phyloP scores from a whole-genome alignment of 2,888 invertebrate genomes.

The Lingula anatina region DNA sequence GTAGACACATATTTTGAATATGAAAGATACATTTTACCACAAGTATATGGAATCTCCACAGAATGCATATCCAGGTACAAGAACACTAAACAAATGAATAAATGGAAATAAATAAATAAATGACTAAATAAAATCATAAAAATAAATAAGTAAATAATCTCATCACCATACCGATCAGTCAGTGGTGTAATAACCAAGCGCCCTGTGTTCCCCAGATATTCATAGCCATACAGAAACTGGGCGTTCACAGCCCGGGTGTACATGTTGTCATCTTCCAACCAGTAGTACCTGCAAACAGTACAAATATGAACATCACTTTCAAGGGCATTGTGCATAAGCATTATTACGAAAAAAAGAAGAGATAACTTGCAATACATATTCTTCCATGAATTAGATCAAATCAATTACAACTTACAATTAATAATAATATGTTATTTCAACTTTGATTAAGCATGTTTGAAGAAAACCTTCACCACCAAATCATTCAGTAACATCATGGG shows the following conservation, averaged over 20 bases:
- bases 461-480: neutral
- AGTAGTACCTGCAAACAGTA: constrained; percentile 61
- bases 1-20: neutral
- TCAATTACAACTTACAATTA: too few species aligned
- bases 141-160: neutral
- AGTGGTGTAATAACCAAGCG: constrained; percentile 66
- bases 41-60: too few species aligned
- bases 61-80: too few species aligned
- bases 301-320: too few species aligned
- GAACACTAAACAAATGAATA: neutral
- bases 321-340: too few species aligned
- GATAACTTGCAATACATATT: neutral
- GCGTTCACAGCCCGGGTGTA: constrained; percentile 73
- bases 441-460: too few species aligned
- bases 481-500: neutral
- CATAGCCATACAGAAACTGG: constrained; percentile 71
- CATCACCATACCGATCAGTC: constrained; percentile 55
- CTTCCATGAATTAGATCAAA: neutral
- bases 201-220: constrained; percentile 73
- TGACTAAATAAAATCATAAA: too few species aligned
- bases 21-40: too few species aligned
- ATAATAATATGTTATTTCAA: too few species aligned
- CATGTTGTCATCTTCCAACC: constrained; percentile 54
- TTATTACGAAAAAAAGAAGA: constrained; percentile 4
- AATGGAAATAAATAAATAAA: neutral